A percentile compares a stretch with the other conserved stretches of the same genome.
Evolutionary conservation across 1,140 invertebrate genomes (phyloP).

Genomic region (Colletes gigas): DNA sequence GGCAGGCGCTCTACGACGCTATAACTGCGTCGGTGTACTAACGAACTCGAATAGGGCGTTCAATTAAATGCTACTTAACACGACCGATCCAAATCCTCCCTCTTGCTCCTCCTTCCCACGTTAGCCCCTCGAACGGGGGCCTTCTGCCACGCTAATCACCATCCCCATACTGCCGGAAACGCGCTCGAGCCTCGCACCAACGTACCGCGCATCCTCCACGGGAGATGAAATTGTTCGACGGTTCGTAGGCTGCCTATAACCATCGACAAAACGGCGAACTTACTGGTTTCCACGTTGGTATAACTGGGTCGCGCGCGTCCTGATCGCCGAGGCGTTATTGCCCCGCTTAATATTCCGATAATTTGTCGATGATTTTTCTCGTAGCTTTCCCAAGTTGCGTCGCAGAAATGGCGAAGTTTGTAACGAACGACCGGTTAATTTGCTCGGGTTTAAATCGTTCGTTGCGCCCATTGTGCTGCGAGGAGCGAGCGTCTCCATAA

Average conservation of each 20-base stretch:
- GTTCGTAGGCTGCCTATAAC: slow-evolving; percentile 18
- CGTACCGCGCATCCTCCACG: slow-evolving; percentile 42
- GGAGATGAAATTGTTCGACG: slow-evolving; percentile 59
- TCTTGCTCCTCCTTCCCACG: slow-evolving; percentile 26
- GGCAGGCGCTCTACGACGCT: slow-evolving; percentile 47
- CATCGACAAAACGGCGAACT: slow-evolving; percentile 39
- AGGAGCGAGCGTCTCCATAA: too few relatives aligned
- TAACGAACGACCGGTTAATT: background rate
- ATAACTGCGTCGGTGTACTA: slow-evolving; percentile 68
- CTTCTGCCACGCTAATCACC: slow-evolving; percentile 54
- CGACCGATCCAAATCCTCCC: slow-evolving; percentile 37
- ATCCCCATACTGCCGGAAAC: slow-evolving; percentile 18
- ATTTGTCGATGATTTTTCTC: slow-evolving; percentile 39
- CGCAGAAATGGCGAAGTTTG: background rate
- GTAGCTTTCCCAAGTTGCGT: background rate
- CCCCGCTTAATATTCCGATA: slow-evolving; percentile 39
- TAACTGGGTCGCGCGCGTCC: slow-evolving; percentile 31
- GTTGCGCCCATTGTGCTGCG: background rate
- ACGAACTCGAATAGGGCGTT: slow-evolving; percentile 73
- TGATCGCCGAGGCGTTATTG: slow-evolving; percentile 24
- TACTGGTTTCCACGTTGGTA: slow-evolving; percentile 28
- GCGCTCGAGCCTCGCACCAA: background rate
- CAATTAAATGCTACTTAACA: slow-evolving; percentile 75
- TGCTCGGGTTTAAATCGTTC: background rate
- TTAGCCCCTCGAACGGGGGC: background rate